Evolutionary conservation across 2,888 invertebrate species (phyloP).

Genomic region (Noctua janthe): DNA sequence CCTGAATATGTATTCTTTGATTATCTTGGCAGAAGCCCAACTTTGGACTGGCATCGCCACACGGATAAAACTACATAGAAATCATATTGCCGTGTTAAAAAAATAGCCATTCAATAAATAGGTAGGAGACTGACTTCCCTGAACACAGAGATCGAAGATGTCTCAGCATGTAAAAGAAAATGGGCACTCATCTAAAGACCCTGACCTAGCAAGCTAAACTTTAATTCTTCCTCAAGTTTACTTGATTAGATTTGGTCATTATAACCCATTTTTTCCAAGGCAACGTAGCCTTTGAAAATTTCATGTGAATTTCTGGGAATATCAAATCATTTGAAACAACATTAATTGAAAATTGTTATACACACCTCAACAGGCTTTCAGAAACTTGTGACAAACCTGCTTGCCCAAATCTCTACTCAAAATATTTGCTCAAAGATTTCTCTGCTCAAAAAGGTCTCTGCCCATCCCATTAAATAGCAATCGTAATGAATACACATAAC

Average conservation of each 20-base stretch:
- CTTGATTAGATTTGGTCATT: background rate
- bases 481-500: constrained; percentile 55
- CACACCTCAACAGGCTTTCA: background rate
- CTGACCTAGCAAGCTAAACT: background rate
- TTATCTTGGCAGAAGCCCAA: too few relatives aligned
- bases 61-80: too few relatives aligned
- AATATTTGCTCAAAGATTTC: background rate
- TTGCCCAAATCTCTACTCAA: background rate
- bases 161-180: background rate
- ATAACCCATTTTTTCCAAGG: background rate
- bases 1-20: too few relatives aligned
- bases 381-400: background rate
- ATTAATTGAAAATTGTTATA: background rate
- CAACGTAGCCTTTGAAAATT: background rate
- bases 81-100: too few relatives aligned
- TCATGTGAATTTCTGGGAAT: background rate
- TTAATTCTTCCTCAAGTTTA: background rate
- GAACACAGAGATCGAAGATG: background rate
- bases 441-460: constrained; percentile 4
- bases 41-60: too few relatives aligned
- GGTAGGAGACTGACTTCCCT: too few relatives aligned
- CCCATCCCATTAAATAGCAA: constrained; percentile 35
- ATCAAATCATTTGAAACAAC: background rate
- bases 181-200: background rate
- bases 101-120: too few relatives aligned